Evolutionary conservation across 2,888 invertebrate genomes (phyloP).

Genomic region (Eudasyphora cyanicolor): DNA sequence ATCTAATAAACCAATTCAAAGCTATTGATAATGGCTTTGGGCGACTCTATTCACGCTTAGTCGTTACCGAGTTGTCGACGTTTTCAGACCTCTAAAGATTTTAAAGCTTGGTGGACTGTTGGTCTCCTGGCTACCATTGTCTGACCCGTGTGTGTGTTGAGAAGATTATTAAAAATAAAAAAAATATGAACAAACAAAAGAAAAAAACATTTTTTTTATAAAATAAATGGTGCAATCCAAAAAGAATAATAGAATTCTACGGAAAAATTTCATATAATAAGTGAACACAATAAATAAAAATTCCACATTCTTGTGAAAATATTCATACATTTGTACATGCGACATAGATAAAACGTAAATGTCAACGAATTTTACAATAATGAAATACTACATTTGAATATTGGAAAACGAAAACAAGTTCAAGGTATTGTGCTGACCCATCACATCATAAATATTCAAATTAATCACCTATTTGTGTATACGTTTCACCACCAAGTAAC

Average conservation of each 20-base stretch:
- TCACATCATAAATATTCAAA: not conserved
- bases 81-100: slow-evolving; percentile 46
- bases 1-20: slow-evolving; percentile 17
- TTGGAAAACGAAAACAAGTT: slow-evolving; percentile 35
- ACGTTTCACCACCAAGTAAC: too few species aligned
- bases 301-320: not conserved
- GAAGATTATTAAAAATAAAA: slow-evolving; percentile 4
- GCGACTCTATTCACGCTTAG: slow-evolving; percentile 46
- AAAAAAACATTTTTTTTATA: not conserved
- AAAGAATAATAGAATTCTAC: not conserved
- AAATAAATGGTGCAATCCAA: slow-evolving; percentile 15
- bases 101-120: not conserved
- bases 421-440: slow-evolving; percentile 35
- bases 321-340: too few species aligned
- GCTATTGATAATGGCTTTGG: slow-evolving; percentile 58
- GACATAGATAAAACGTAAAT: not conserved
- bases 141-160: slow-evolving; percentile 41
- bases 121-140: not conserved
- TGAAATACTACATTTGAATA: not conserved
- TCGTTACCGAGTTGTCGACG: slow-evolving; percentile 52
- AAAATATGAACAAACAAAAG: not conserved
- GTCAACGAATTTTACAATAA: not conserved
- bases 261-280: slow-evolving; percentile 23
- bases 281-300: slow-evolving; percentile 12
- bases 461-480: not conserved